Percentiles rank a stretch among this genome's conserved stretches.
Conservation (phyloP, 2,113 vertebrate species). For the Setophaga petechia region DNA sequence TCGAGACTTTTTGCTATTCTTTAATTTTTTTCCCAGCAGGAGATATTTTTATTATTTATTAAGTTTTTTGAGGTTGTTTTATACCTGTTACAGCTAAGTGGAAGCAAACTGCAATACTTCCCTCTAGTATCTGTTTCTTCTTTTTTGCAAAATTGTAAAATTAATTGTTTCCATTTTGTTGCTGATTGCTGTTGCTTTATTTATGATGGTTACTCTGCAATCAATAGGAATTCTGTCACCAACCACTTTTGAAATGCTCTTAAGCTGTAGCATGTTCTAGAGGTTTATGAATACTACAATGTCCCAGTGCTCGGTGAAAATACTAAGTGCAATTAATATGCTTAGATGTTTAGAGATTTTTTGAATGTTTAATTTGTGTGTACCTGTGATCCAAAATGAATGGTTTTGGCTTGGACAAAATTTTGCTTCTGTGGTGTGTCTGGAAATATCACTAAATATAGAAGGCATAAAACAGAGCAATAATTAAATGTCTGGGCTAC, state of each 20-base stretch:
- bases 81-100: neutral
- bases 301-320: neutral
- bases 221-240: neutral
- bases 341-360: neutral
- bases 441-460: neutral
- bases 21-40: neutral
- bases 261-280: neutral
- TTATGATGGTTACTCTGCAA: neutral
- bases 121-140: neutral
- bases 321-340: neutral
- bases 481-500: neutral
- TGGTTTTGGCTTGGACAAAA: neutral
- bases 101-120: neutral
- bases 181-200: neutral
- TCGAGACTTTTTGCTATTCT: neutral
- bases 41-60: neutral
- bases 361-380: neutral
- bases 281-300: neutral
- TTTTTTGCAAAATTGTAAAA: neutral
- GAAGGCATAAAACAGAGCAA: neutral
- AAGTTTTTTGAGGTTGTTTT: neutral
- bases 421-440: neutral
- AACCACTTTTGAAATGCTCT: neutral
- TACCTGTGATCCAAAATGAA: neutral
- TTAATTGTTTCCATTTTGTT: neutral